phyloP scores from a whole-genome alignment of 2,113 vertebrate genomes.

The Myrmecophaga tridactyla region DNA sequence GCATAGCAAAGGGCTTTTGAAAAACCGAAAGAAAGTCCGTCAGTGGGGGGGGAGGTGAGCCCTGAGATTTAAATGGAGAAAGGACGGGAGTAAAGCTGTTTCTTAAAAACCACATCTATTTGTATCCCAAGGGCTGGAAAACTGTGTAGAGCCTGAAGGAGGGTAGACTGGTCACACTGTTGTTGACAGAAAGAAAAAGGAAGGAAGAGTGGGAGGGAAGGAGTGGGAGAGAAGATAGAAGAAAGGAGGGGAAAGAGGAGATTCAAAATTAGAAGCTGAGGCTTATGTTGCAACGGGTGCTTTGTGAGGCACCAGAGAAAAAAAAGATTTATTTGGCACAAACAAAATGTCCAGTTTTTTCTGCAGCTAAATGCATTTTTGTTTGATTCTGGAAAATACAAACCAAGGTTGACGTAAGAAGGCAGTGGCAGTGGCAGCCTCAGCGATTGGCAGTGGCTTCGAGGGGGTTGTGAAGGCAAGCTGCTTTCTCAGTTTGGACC shows the following conservation, averaged over 20 bases:
- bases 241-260: neutral
- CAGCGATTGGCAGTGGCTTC: neutral
- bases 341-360: slow-evolving; percentile 27
- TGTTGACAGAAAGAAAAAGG: neutral
- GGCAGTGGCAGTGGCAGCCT: neutral
- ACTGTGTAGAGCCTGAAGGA: neutral
- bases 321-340: neutral
- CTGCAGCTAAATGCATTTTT: neutral
- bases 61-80: neutral
- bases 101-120: neutral
- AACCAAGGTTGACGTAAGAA: slow-evolving; percentile 22
- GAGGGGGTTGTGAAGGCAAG: neutral
- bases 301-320: neutral
- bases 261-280: neutral
- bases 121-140: too few relatives aligned
- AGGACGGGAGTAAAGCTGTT: neutral
- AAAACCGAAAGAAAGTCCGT: neutral
- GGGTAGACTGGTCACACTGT: too few relatives aligned
- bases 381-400: neutral
- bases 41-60: neutral
- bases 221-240: neutral
- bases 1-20: neutral
- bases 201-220: neutral
- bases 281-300: neutral
- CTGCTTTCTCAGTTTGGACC: neutral